These are phyloP conservation scores for Atrichornis clamosus DNA, from an alignment of 2,113 vertebrate species.

Conservation along the genomic window DNA sequence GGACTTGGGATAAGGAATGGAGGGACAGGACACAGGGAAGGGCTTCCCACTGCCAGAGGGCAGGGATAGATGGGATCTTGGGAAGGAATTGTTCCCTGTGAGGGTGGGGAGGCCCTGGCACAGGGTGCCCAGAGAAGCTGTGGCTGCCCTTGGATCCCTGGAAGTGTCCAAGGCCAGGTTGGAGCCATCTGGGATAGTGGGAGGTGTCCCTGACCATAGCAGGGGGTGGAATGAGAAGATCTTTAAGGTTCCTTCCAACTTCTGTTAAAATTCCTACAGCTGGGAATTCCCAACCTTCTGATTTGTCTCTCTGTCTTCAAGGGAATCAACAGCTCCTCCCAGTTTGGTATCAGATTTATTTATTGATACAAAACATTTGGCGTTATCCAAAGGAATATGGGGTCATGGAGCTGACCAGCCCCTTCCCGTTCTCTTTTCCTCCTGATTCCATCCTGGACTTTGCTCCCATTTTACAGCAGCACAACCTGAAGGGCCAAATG, in stretches of 20 bases:
- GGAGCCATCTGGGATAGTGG: background rate
- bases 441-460: background rate
- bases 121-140: background rate
- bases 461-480: background rate
- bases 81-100: background rate
- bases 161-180: background rate
- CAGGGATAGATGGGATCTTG: background rate
- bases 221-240: background rate
- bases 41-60: background rate
- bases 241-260: background rate
- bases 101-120: background rate
- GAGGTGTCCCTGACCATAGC: background rate
- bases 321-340: background rate
- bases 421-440: background rate
- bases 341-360: background rate
- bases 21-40: background rate
- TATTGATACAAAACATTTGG: background rate
- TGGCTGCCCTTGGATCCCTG: background rate
- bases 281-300: background rate
- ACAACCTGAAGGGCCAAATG: no score
- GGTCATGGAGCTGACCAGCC: background rate
- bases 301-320: background rate
- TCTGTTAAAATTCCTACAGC: background rate
- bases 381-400: background rate
- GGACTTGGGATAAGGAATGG: background rate